phyloP scores from a whole-genome alignment of 2,888 invertebrate species.

The Antheraea yamamai region DNA sequence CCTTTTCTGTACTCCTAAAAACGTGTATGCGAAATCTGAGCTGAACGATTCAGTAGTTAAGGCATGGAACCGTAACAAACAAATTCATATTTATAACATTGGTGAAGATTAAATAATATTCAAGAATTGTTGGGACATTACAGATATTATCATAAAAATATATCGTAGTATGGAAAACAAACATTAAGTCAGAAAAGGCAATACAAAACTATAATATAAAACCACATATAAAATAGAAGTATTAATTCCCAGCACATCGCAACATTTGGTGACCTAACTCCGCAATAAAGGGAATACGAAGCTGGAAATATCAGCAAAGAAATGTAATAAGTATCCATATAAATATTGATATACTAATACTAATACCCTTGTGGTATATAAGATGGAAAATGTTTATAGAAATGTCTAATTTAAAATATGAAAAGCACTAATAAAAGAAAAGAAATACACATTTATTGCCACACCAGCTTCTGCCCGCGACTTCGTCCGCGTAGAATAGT shows the following conservation, averaged over 20 bases:
- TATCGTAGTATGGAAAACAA: background rate
- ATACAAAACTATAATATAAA: background rate
- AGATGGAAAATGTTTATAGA: background rate
- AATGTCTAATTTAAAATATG: background rate
- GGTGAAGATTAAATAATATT: too few relatives aligned
- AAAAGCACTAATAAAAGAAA: too few relatives aligned
- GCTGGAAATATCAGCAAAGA: background rate
- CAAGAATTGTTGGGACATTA: too few relatives aligned
- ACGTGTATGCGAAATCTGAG: too few relatives aligned
- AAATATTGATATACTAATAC: background rate
- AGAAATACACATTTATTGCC: too few relatives aligned
- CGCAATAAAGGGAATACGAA: conserved; percentile 1
- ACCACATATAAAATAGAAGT: background rate
- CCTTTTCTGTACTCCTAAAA: too few relatives aligned
- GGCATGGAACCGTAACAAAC: too few relatives aligned
- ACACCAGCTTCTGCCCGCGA: too few relatives aligned
- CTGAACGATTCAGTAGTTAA: too few relatives aligned
- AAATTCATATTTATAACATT: too few relatives aligned
- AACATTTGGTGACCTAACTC: conserved; percentile 7
- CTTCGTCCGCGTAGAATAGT: too few relatives aligned
- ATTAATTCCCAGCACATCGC: background rate
- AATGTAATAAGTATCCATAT: background rate
- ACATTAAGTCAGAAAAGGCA: background rate
- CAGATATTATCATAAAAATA: background rate
- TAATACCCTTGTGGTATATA: background rate